Conservation (phyloP, 2,888 invertebrate genomes). For the Lasioglossum morio region DNA sequence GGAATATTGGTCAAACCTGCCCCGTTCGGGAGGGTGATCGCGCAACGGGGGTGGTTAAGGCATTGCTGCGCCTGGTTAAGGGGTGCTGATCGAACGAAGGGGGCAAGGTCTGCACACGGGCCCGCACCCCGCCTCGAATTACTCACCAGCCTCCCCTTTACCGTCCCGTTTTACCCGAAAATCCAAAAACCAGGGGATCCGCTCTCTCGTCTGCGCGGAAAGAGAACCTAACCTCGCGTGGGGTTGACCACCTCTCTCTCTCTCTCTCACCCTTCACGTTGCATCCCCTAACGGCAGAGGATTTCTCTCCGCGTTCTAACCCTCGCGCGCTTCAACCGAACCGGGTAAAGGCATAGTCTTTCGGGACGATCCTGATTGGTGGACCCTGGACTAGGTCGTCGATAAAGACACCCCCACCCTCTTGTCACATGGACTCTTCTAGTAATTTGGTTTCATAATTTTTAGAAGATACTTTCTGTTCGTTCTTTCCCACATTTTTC, state of each 20-base stretch:
- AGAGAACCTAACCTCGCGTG: constrained; percentile 58
- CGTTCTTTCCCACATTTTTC: background rate
- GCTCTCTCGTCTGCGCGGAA: constrained; percentile 73
- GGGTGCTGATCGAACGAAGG: constrained; percentile 60
- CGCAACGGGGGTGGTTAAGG: constrained; percentile 67
- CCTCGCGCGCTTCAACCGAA: constrained; percentile 1
- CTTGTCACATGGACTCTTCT: background rate
- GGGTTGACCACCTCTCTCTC: constrained; percentile 65
- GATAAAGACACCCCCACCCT: background rate
- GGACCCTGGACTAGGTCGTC: background rate
- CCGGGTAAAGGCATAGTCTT: background rate
- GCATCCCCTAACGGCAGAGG: constrained; percentile 43
- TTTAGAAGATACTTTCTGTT: background rate
- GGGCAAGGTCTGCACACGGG: constrained; percentile 64
- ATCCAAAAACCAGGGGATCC: constrained; percentile 81
- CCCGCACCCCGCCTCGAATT: constrained; percentile 77
- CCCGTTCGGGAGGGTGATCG: constrained; percentile 58
- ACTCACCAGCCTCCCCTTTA: constrained; percentile 70
- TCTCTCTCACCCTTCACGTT: constrained; percentile 31
- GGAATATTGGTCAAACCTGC: constrained; percentile 75
- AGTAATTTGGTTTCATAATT: background rate
- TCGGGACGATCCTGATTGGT: background rate
- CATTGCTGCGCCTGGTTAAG: constrained; percentile 40
- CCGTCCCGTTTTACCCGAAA: constrained; percentile 76
- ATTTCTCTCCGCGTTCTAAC: constrained; percentile 21